These are phyloP conservation scores for Drosophila neonasuta DNA, from an alignment of 2,888 invertebrate species.

Conservation along the genomic window DNA sequence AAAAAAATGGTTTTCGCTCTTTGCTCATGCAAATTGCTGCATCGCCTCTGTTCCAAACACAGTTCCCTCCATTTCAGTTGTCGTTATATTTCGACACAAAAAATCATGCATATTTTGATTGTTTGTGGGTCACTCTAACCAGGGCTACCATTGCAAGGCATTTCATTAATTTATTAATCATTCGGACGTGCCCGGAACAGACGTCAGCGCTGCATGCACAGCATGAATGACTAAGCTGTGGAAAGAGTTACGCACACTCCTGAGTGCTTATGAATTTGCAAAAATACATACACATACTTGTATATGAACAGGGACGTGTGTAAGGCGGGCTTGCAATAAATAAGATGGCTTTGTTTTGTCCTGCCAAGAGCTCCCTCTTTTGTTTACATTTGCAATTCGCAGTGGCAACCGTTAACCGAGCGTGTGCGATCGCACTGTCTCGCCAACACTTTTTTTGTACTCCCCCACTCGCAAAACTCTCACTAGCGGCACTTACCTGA, in stretches of 20 bases:
- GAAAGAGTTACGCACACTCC: conserved; percentile 4
- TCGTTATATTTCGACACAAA: conserved; percentile 35
- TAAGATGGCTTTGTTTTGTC: conserved; percentile 49
- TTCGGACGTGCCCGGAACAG: conserved; percentile 34
- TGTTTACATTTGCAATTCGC: conserved; percentile 38
- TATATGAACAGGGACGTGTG: conserved; percentile 13
- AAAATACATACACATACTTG: background rate
- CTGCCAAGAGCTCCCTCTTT: conserved; percentile 36
- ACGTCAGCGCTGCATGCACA: conserved; percentile 28
- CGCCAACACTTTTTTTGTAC: background rate
- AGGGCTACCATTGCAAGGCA: conserved; percentile 30
- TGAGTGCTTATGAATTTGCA: background rate
- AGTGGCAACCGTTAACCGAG: background rate
- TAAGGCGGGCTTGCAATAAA: conserved; percentile 20
- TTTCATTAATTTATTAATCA: conserved; percentile 51
- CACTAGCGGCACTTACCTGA: conserved; percentile 5
- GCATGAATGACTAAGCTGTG: conserved; percentile 46
- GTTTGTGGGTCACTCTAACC: conserved; percentile 7
- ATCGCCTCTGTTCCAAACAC: conserved; percentile 6
- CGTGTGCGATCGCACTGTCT: background rate
- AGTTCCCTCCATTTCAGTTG: conserved; percentile 18
- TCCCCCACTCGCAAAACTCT: background rate
- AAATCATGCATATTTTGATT: conserved; percentile 28
- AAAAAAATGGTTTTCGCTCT: conserved; percentile 14
- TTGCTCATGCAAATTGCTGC: conserved; percentile 38